Base-by-base conservation (phyloP, 2,113 vertebrate genomes). In the Girardinichthys multiradiatus region DNA sequence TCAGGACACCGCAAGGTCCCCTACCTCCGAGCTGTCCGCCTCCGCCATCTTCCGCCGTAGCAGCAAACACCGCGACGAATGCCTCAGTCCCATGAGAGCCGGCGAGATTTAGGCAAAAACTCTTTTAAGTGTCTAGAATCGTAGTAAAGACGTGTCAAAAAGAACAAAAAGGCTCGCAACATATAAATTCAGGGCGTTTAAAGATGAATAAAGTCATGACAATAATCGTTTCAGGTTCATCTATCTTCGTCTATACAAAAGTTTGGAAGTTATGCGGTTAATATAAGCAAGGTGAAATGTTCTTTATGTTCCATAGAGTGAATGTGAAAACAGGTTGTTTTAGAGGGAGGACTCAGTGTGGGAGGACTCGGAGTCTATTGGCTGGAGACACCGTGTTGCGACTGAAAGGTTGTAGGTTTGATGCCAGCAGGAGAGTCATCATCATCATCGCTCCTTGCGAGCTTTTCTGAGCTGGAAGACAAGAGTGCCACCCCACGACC, bases 31-130 rank as follows among this genome's bases (percentile, higher is more conserved):
- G 94, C 87, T 95, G 90, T 99, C 97, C 76, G 95, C 94, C 95
- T 99, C 98, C 95, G 96, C 97, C 97, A 98, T 98, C 92, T 98
- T 98, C 95, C 96, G 96, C 95, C 97, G 93, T 48, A 98, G 96
- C 95, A 98, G 96, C 96, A 98, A 94, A 94, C 98, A 99, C 92
- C 97, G 98, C 91, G 97, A 97, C 94, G 97, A 99, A 93, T 98
- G 98, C 94, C 96, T 96, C 89, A 97, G 95, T 96, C 98, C 98
- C 98, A 99, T 99, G 95, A 91, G 97, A 94, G 94, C 94, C 93
- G 84, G 88, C 91, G 92, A 94, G 95, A 95, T 92, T 92, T 90
- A 72, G 59, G 74, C 83, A 79, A 11, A 79, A 89, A 88, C 88
- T 88, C 85, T 76, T 81, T 21, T 4, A 87, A 87, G 68, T 85